Evolutionary conservation across 2,797 vertebrate genomes (phyloP), one percentile per base, ranked within the genome.

Genomic region (Rhynchonycteris naso): DNA sequence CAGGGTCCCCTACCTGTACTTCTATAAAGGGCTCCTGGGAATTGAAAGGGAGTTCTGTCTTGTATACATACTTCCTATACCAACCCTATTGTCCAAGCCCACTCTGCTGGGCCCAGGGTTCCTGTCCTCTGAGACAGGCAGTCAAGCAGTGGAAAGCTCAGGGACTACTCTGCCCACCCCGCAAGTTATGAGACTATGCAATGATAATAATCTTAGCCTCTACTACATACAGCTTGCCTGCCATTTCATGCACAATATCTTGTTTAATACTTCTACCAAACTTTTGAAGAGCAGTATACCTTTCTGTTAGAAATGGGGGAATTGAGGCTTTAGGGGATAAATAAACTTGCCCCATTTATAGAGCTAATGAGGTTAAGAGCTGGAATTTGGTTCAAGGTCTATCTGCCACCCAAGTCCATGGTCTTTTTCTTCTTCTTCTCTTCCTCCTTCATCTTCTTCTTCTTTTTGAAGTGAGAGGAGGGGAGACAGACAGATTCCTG

Each of bases 1-100:
- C 89, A 22, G 66, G 9, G 56, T 43, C 38, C 66, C 83, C 86
- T 66, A 85, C 85, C 24, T 94, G 92, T n/a, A 38, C 76, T 82
- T 95, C 47, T 58, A n/a, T 3, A 63, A 58, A 47, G n/a, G 65
- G 52, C 85, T 83, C 83, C 61, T 68, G 71, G 75, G 89, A 93
- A 66, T 35, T 15, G 2, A 59, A 82, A 83, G 58, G 52, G 82
- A 22, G 52, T 30, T n/a, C 52, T 71, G 30, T 63, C 47, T 35
- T 65, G 69, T 26, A 15, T 47, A 76, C 68, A 50, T 4, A 15
- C 66, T 78, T 74, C 47, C 24, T 79, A 21, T 28, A 30, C 79
- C 33, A n/a, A 22, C 18, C 63, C 43, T 81, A 52, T 28, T 6
- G 9, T 26, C 68, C 56, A 78, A 35, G 33, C n/a, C 13, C 71